Evolutionary conservation across 2,113 vertebrate genomes (phyloP).

Genomic region (Seriola dumerili): DNA sequence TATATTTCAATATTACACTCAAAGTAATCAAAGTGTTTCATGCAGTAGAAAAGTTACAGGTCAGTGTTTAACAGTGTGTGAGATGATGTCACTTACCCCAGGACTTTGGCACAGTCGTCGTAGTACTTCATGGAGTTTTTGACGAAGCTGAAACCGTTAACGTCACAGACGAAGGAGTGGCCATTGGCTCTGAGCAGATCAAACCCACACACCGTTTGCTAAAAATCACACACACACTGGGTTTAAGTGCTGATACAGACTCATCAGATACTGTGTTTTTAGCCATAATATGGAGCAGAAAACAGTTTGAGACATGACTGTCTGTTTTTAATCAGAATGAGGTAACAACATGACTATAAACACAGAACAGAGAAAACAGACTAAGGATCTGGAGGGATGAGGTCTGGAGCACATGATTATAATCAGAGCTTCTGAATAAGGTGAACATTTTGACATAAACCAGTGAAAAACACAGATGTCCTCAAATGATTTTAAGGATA

Average conservation of each 20-base stretch:
- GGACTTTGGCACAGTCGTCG: conserved; percentile 97
- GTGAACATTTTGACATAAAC: not conserved
- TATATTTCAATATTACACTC: not conserved
- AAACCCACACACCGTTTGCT: conserved; percentile 99
- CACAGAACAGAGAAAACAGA: not conserved
- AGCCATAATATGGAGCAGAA: no score
- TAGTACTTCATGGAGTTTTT: conserved; percentile 99
- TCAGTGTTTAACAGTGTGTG: not conserved
- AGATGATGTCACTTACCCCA: conserved; percentile 87
- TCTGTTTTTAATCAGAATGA: not conserved
- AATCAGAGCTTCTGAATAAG: not conserved
- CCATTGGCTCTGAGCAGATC: conserved; percentile 96
- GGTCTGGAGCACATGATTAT: not conserved
- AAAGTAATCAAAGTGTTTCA: not conserved
- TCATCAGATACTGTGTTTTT: not conserved
- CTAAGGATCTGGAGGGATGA: not conserved
- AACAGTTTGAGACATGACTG: not conserved
- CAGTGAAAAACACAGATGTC: not conserved
- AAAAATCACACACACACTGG: conserved; percentile 22
- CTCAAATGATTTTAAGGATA: not conserved
- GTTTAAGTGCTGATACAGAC: not conserved
- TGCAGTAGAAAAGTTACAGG: not conserved
- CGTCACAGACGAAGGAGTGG: conserved; percentile 96
- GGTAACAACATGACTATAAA: not conserved
- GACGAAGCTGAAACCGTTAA: conserved; percentile 98